These are phyloP conservation scores for Caenorhabditis afra DNA, from an alignment of 2,888 invertebrate species.

Conservation along the genomic window DNA sequence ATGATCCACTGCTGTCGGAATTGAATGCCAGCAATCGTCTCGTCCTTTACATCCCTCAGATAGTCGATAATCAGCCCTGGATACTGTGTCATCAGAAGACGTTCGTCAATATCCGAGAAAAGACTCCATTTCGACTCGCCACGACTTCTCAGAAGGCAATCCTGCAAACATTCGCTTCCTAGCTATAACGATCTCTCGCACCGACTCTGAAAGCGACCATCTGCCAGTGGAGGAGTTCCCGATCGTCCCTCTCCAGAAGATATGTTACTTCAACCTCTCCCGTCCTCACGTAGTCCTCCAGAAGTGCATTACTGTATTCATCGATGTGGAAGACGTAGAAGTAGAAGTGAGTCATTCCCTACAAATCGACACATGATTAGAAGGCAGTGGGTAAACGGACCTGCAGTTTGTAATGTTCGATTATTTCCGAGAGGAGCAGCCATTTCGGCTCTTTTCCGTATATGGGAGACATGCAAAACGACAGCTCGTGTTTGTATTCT, in stretches of 20 bases:
- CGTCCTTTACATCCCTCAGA: conserved; percentile 32
- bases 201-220: conserved; percentile 50
- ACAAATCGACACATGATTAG: not conserved
- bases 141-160: conserved; percentile 39
- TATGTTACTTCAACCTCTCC: conserved; percentile 48
- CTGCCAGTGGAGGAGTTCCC: conserved; percentile 50
- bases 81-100: conserved; percentile 57
- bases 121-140: conserved; percentile 49
- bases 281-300: conserved; percentile 55
- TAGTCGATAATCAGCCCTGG: conserved; percentile 47
- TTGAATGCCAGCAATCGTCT: conserved; percentile 32
- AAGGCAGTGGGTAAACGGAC: not conserved
- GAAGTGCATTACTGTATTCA: conserved; percentile 43
- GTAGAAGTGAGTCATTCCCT: conserved; percentile 56
- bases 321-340: conserved; percentile 56
- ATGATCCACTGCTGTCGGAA: conserved; percentile 59
- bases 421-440: conserved; percentile 42
- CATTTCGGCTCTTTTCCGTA: conserved; percentile 58
- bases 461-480: conserved; percentile 56
- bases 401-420: conserved; percentile 57
- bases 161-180: conserved; percentile 24
- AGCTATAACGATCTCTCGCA: too few relatives aligned
- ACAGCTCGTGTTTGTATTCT: conserved; percentile 47
- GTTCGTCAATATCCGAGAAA: conserved; percentile 53
- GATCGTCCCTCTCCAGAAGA: conserved; percentile 44